Percentiles rank a stretch among this genome's conserved stretches.
phyloP scores from a whole-genome alignment of 2,797 vertebrate genomes.

The Buceros bicornis region DNA sequence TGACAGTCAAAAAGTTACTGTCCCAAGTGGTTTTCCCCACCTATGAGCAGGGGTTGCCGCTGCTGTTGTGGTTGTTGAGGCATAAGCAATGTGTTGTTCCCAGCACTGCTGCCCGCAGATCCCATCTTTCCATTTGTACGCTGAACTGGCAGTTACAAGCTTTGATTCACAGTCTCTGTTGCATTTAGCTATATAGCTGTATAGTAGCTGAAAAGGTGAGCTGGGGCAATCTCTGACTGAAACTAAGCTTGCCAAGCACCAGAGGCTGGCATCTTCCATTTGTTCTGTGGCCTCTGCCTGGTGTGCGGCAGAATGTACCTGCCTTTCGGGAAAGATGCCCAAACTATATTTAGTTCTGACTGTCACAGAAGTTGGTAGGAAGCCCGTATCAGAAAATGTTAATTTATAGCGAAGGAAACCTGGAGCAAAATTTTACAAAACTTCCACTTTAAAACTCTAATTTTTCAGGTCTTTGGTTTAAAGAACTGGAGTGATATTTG shows the following conservation, averaged over 20 bases:
- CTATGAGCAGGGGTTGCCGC: background rate
- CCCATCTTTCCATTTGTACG: background rate
- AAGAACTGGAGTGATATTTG: background rate
- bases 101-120: background rate
- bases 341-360: background rate
- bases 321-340: background rate
- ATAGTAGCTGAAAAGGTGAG: background rate
- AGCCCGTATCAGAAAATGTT: background rate
- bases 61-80: background rate
- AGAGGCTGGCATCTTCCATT: background rate
- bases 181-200: background rate
- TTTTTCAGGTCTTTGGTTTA: background rate
- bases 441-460: background rate
- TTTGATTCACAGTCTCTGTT: background rate
- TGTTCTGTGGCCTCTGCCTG: background rate
- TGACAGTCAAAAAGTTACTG: background rate
- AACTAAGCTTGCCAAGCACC: background rate
- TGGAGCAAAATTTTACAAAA: background rate
- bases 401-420: background rate
- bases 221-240: background rate
- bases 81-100: background rate
- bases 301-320: background rate
- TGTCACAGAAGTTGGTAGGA: background rate
- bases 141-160: background rate
- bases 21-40: background rate